Evolutionary conservation across 1,140 invertebrate species (phyloP), one percentile per base, ranked within the genome.

Genomic region (Tribolium castaneum): DNA sequence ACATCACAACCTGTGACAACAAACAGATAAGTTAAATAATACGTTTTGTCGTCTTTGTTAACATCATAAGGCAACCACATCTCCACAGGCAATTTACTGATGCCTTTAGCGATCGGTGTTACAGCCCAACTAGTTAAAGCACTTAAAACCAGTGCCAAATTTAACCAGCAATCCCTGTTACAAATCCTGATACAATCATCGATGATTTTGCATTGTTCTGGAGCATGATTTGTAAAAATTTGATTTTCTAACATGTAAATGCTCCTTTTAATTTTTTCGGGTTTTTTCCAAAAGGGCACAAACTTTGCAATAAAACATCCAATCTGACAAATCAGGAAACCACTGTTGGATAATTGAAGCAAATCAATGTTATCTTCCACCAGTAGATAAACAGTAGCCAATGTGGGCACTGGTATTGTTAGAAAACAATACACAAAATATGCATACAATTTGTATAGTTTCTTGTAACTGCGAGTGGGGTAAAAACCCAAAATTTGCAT

Each of bases 261-360:
- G n/a, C 35, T 59, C 1, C 9, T 10, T 39, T 10, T 78, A 10
- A 62, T 50, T 1, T 14, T 13, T 1, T 78, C 34, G 2, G 51
- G n/a, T 9, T 78, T 25, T 3, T 49, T 62, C 5, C 16, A 30
- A 16, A 73, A 74, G 1, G 71, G 70, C 14, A 74, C n/a, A 6
- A 74, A 49, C 30, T 78, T 78, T 5, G 52, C 25, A 12, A 74
- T 54, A 3, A 74, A 51, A 51, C n/a, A 50, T 62, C 51, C 52
- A 13, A 52, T 10, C 34, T 78, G 49, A 14, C 25, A 25, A 14
- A 49, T 30, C 25, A 30, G 6, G 5, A 30, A 30, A 3, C 3
- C 25, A 45, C 39, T 45, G 39, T 45, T 45, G 7, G 39, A 45
- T 45, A 45, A n/a, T 10, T 6, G 39, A n/a, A 45, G 39, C 39